Evolutionary conservation across 2,888 invertebrate genomes (phyloP), one percentile per base, ranked within the genome.

Genomic region (Chloroclystis v-ata): DNA sequence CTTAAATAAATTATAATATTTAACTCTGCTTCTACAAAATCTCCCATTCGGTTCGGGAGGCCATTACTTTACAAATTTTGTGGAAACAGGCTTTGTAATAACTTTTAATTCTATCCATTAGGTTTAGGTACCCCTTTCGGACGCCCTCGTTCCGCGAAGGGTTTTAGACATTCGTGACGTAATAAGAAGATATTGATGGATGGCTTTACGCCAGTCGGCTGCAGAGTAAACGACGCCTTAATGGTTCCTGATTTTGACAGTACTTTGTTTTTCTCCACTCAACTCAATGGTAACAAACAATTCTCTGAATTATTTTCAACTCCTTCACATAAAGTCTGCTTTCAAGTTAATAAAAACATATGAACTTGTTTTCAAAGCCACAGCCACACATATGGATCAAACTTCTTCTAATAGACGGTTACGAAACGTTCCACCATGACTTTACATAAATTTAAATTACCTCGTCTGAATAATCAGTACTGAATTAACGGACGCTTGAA

Each of bases 61-160:
- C 55, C 44, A 53, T 55, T 55, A 55, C 14, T 51, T 46, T 46
- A 37, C 39, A 48, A 57, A 57, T 40, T 55, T 42, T 35, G 48
- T 43, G 45, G 45, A 47, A 53, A 47, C 45, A 49, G 49, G 51
- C 51, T 53, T 53, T 48, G 51, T 57, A 53, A 59, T 56, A 59
- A 59, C 54, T 59, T 59, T 59, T 56, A 59, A 59, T 56, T 56
- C 49, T 52, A 49, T 54, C 59, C 54, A 59, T 59, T 59, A 56
- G 33, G 49, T 52, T 59, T 54, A 53, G 39, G 52, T 50, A 50
- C 53, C 56, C 52, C 45, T 58, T 56, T 56, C 56, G 52, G 48
- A 54, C 56, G 56, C 54, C 48, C 48, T 42, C 48, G 49, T 47
- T 43, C 48, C n/a, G 51, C 52, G 30, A 43, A 53, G 54, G 49